Base-by-base conservation (phyloP, 2,113 vertebrate genomes). In the Cynocephalus volans region DNA sequence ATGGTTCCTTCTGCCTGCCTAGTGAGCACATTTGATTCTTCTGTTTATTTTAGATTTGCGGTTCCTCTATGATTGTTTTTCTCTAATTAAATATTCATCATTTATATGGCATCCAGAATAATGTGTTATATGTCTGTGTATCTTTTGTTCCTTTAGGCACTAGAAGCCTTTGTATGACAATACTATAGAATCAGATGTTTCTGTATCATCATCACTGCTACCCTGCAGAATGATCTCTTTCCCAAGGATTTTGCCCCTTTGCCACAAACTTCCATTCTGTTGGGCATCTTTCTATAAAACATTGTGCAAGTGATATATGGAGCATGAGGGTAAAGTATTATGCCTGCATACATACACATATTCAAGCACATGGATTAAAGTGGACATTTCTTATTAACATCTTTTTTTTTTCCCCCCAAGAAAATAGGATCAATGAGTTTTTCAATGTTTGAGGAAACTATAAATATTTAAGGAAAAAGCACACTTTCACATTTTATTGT, bases 281-380 rank as follows among this genome's bases (percentile, higher is more conserved):
- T 93, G n/a, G 36, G 4, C 1, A 69, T 87, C 12, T 90, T 93
- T 75, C 60, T 93, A 18, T 91, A 58, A 88, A 88, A 84, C 52
- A 45, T 9, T 18, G 10, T 48, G 24, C 3, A 24, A n/a, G 2
- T 75, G 12, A 45, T 21, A 54, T 69, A 45, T 60, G 50, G 48
- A 64, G 9, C 5, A 67, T 79, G 33, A 60, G 5, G 8, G 13
- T 58, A 18, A 90, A 91, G 58, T 60, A 52, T 79, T n/a, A 36
- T 24, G 48, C 23, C 41, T 21, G 76, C 1, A 45, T 8, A 88
- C 11, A 56, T 4, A n/a, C 5, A 58, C 18, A 77, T 10, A 65
- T 33, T 58, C 17, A 90, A 52, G 11, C 8, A 58, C 33, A 56
- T 89, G 10, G 21, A 48, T 81, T 90, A 95, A 79, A 91, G n/a